Evolutionary conservation across 2,797 vertebrate species (phyloP).

Genomic region (Takifugu ocellatus): DNA sequence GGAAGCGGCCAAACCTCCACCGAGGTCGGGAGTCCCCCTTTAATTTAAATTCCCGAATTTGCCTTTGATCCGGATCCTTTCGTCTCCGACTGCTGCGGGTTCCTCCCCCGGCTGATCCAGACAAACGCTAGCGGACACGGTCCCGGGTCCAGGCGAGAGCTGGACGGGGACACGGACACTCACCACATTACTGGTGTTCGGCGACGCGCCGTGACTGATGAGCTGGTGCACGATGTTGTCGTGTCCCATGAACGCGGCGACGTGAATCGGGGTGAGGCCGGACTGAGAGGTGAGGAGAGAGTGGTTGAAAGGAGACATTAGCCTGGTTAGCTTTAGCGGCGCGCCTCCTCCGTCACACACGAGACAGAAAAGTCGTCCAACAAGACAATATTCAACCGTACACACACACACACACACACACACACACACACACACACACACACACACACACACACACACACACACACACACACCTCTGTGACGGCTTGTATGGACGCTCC

Average conservation of each 20-base stretch:
- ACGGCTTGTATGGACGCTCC: slow-evolving; percentile 91
- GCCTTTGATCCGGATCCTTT: no score
- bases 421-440: not conserved
- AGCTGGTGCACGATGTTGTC: slow-evolving; percentile 97
- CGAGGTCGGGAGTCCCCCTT: no score
- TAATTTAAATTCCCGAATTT: no score
- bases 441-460: slow-evolving; percentile 8
- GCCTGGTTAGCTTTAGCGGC: no score
- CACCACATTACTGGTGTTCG: slow-evolving; percentile 86
- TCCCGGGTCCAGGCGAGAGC: no score
- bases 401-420: not conserved
- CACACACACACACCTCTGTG: slow-evolving; percentile 82
- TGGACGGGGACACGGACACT: slow-evolving; percentile 25
- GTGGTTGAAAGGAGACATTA: no score
- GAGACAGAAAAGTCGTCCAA: not conserved
- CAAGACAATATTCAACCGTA: no score
- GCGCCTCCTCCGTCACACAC: no score
- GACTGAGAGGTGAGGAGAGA: slow-evolving; percentile 72
- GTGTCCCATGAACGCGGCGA: slow-evolving; percentile 99
- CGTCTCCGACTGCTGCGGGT: no score
- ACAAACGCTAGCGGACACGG: no score
- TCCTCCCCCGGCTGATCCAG: no score
- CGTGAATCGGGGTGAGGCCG: slow-evolving; percentile 96
- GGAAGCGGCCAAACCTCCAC: no score
- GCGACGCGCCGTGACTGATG: slow-evolving; percentile 91